Evolutionary conservation across 2,888 invertebrate genomes (phyloP).

Genomic region (Eucriotettix oculatus): DNA sequence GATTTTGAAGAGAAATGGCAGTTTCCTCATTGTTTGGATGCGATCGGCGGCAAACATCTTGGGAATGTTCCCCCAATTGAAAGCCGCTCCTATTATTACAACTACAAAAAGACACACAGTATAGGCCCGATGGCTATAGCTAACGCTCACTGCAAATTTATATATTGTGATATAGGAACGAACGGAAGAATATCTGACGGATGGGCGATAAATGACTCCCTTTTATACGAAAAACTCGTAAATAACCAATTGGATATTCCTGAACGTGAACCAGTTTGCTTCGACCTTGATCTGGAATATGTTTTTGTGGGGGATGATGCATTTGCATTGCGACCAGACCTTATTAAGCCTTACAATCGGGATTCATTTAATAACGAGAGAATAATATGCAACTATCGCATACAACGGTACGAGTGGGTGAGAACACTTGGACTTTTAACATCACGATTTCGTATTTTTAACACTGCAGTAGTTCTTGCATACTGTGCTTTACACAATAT

Average conservation of each 20-base stretch:
- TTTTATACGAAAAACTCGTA: conserved; percentile 11
- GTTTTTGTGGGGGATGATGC: conserved; percentile 13
- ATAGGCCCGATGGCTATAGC: conserved; percentile 16
- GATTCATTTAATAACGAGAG: conserved; percentile 1
- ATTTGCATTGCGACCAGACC: conserved; percentile 10
- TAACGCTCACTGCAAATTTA: conserved; percentile 13
- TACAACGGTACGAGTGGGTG: no score
- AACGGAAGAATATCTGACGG: conserved; percentile 17
- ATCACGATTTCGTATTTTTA: conserved; percentile 3
- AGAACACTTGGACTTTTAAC: background rate
- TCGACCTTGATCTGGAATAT: conserved; percentile 11
- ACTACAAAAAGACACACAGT: conserved; percentile 10
- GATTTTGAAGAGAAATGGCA: conserved; percentile 15
- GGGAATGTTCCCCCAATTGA: conserved; percentile 9
- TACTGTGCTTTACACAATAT: conserved; percentile 4
- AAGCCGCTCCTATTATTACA: background rate
- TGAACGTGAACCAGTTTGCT: conserved; percentile 8
- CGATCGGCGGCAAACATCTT: conserved; percentile 18
- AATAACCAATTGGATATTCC: conserved; percentile 11
- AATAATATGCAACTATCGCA: conserved; percentile 2
- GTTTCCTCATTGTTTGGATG: conserved; percentile 15
- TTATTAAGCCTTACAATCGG: conserved; percentile 7
- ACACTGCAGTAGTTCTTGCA: conserved; percentile 1
- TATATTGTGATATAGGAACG: conserved; percentile 14
- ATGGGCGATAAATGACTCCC: conserved; percentile 12